Evolutionary conservation across 2,888 invertebrate genomes (phyloP).

Genomic region (Drosophila anomelani): DNA sequence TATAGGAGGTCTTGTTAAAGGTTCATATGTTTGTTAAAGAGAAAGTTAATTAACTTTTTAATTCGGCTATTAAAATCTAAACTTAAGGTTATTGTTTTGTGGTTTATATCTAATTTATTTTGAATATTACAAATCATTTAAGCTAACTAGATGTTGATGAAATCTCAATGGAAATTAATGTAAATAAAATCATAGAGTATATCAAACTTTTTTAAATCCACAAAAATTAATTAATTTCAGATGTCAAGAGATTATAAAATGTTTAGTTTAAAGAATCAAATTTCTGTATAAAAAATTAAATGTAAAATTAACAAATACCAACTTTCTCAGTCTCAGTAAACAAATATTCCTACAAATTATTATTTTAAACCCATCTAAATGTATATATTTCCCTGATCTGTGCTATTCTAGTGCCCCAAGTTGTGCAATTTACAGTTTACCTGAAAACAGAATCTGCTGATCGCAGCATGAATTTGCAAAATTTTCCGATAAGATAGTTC

Average conservation of each 20-base stretch:
- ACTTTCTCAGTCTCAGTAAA: neutral
- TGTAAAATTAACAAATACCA: neutral
- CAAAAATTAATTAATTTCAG: neutral
- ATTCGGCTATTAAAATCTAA: neutral
- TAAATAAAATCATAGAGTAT: too few relatives aligned
- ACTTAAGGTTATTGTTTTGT: neutral
- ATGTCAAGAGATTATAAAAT: too few relatives aligned
- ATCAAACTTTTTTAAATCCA: neutral
- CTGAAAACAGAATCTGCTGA: constrained; percentile 6
- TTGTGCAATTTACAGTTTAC: constrained; percentile 2
- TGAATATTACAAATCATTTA: neutral
- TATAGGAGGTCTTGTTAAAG: neutral
- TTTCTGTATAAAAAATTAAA: neutral
- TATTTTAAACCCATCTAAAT: neutral
- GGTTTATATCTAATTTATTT: neutral
- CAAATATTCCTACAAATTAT: neutral
- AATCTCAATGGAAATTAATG: too few relatives aligned
- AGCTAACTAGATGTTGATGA: neutral
- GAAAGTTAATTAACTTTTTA: neutral
- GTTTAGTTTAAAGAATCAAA: neutral
- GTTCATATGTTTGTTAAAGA: neutral
- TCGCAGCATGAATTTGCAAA: constrained; percentile 28
- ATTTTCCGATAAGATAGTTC: constrained; percentile 31
- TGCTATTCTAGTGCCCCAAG: neutral
- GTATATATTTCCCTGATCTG: neutral